phyloP scores from a whole-genome alignment of 1,140 invertebrate species.

The Platyura marginata region DNA sequence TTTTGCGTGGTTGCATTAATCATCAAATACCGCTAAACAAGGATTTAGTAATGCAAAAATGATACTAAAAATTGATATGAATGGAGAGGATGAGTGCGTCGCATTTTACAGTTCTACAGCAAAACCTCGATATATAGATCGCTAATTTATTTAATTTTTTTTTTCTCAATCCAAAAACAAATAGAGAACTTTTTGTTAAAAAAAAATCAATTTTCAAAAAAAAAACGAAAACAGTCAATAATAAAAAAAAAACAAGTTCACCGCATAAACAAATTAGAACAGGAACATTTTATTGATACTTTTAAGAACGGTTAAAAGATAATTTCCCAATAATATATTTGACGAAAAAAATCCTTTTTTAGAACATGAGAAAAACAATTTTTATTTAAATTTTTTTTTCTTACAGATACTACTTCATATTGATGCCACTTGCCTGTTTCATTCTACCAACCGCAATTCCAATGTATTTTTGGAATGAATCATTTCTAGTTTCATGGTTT shows the following conservation, averaged over 20 bases:
- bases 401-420: conserved; percentile 56
- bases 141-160: not conserved
- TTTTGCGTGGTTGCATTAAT: too few species aligned
- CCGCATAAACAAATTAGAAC: too few species aligned
- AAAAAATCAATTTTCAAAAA: too few species aligned
- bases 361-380: too few species aligned
- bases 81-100: not conserved
- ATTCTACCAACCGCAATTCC: conserved; percentile 70
- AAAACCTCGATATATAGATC: not conserved
- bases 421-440: conserved; percentile 74
- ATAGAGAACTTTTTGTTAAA: not conserved
- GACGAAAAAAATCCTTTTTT: too few species aligned
- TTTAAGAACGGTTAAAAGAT: too few species aligned
- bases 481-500: conserved; percentile 59
- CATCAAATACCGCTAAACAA: too few species aligned
- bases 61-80: not conserved
- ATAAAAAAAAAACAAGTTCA: too few species aligned
- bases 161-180: not conserved
- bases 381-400: conserved; percentile 11
- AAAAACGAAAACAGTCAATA: too few species aligned
- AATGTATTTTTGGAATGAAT: conserved; percentile 69
- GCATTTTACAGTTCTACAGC: not conserved
- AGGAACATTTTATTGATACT: too few species aligned
- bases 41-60: too few species aligned
- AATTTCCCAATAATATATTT: too few species aligned